Percentiles rank a stretch among this genome's conserved stretches.
These are phyloP conservation scores for Pardalotus punctatus DNA, from an alignment of 2,113 vertebrate species.

Conservation along the genomic window DNA sequence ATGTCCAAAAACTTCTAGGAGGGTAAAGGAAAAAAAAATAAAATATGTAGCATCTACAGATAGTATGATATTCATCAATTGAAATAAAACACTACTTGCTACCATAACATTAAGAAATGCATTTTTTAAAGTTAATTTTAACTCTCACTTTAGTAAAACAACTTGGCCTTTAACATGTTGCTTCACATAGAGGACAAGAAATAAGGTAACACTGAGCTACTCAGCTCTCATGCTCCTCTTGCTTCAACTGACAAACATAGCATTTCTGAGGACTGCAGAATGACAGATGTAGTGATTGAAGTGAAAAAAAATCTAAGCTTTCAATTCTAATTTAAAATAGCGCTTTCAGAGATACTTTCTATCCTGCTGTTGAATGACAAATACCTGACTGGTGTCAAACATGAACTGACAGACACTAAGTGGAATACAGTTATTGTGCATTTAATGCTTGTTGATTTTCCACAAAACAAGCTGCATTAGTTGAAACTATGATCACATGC, in stretches of 20 bases:
- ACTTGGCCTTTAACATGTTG: not conserved
- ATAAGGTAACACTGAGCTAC: not conserved
- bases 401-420: not conserved
- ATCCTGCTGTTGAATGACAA: not conserved
- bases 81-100: not conserved
- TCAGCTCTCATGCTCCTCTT: not conserved
- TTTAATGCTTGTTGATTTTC: not conserved
- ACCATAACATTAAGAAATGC: not conserved
- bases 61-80: not conserved
- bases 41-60: not conserved
- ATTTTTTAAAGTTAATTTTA: not conserved
- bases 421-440: not conserved
- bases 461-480: not conserved
- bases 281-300: not conserved
- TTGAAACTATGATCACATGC: not conserved
- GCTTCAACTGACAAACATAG: not conserved
- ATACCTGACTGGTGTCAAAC: not conserved
- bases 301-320: not conserved
- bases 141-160: not conserved
- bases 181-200: not conserved
- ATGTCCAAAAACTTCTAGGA: not conserved
- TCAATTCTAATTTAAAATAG: constrained; percentile 5
- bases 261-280: not conserved
- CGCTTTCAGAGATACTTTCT: constrained; percentile 17
- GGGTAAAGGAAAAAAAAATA: not conserved